Base-by-base conservation (phyloP, 1,140 invertebrate genomes). In the Hetaerina americana region DNA sequence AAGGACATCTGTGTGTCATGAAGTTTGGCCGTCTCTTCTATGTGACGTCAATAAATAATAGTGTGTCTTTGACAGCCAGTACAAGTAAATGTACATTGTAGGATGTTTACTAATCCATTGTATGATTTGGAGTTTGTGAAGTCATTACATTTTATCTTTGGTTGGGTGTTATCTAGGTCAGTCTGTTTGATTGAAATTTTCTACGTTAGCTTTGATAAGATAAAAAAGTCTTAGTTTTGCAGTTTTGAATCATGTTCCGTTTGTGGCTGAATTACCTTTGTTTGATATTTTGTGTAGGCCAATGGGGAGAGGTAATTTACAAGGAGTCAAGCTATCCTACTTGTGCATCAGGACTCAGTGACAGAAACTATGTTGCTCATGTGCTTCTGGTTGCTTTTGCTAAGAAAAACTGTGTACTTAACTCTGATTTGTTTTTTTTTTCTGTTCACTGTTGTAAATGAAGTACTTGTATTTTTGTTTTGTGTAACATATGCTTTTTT, bases 401-500 rank as follows among this genome's bases (percentile, higher is more conserved):
- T 57, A 57, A 57, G 40, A 57, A 57, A 57, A 57, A 57, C 40
- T 57, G 40, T 57, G 40, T 57, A 57, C 40, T 57, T 57, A 57
- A 57, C 40, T 57, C 40, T 57, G 40, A 57, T 18, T 57, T 57
- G 40, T 57, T 57, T 57, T 40, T 40, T 40, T 57, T n/a, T 57
- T n/a, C 40, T 57, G 40, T 57, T 57, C 40, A 57, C 40, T 57
- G 40, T 57, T 57, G 40, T 57, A 57, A 57, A 57, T 57, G 40
- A 57, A 57, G 40, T 57, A 57, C 40, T 57, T 57, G 40, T 57
- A 57, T 57, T 57, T 57, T 57, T 57, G 40, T 57, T 57, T 57
- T 57, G 40, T 57, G 40, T 57, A 57, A 57, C 15, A 57, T 57
- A 57, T 57, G 40, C 40, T 57, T 57, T 57, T 57, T 57, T 57